These are phyloP conservation scores for Anguilla japonica DNA, from an alignment of 2,113 vertebrate genomes.

Conservation along the genomic window DNA sequence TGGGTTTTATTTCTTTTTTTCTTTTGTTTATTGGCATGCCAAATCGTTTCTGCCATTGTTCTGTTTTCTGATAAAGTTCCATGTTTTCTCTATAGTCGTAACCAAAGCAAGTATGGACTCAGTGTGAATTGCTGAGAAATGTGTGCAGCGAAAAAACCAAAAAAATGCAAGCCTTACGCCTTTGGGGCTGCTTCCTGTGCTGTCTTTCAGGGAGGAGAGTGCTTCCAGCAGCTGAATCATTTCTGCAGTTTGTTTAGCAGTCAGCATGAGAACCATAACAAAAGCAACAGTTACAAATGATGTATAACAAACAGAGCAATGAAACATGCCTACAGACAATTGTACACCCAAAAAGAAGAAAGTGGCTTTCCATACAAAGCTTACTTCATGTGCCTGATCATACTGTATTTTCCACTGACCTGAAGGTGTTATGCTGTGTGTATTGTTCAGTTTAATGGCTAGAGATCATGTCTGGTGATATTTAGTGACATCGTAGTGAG, in stretches of 20 bases:
- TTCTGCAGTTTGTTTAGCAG: not conserved
- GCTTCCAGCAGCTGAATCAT: slow-evolving; percentile 1
- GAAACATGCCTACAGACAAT: not conserved
- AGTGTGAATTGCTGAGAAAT: slow-evolving; percentile 5
- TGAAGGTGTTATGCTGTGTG: not conserved
- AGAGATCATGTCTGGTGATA: not conserved
- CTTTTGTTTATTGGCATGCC: slow-evolving; percentile 1
- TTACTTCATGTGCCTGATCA: not conserved
- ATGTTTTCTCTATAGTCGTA: slow-evolving; percentile 9
- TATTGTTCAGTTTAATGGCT: not conserved
- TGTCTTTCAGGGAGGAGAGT: slow-evolving; percentile 15
- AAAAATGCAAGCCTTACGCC: slow-evolving; percentile 6
- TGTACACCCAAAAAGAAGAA: not conserved
- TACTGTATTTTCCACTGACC: too few species aligned
- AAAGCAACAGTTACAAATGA: not conserved
- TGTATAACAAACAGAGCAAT: not conserved
- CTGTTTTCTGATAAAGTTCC: slow-evolving; percentile 23
- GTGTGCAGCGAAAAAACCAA: not conserved
- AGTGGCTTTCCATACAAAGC: not conserved
- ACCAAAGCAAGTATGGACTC: not conserved
- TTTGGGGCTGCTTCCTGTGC: slow-evolving; percentile 2
- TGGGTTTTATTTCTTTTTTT: not conserved
- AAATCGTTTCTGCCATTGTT: not conserved
- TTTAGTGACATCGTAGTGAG: not conserved
- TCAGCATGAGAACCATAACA: slow-evolving; percentile 6